A percentile compares a stretch with the other conserved stretches of the same genome.
These are phyloP conservation scores for Sebastes nivosus DNA, from an alignment of 2,797 vertebrate genomes.

Conservation along the genomic window DNA sequence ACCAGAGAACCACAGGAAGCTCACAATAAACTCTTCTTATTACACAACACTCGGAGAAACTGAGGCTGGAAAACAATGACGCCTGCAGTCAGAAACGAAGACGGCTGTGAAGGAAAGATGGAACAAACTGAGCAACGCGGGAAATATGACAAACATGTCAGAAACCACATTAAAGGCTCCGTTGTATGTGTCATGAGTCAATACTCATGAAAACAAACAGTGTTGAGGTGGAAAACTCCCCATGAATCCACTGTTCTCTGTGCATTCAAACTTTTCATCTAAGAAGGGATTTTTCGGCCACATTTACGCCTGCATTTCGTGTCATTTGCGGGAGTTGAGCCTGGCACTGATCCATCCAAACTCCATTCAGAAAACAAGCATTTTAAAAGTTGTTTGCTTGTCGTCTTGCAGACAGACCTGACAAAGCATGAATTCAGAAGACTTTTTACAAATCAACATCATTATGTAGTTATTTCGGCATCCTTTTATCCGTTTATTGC, in stretches of 20 bases:
- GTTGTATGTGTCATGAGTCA: neutral
- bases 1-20: constrained; percentile 31
- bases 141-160: neutral
- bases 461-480: too few relatives aligned
- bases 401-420: too few relatives aligned
- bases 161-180: neutral
- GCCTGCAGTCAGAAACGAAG: neutral
- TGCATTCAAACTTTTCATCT: neutral
- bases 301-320: neutral
- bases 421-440: too few relatives aligned
- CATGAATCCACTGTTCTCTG: neutral
- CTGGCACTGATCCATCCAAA: too few relatives aligned
- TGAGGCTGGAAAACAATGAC: constrained; percentile 20
- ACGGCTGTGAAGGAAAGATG: neutral
- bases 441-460: too few relatives aligned
- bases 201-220: neutral
- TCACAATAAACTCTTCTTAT: neutral
- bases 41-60: constrained; percentile 27
- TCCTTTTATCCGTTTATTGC: too few relatives aligned
- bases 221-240: neutral
- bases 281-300: neutral
- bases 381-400: too few relatives aligned
- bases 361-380: too few relatives aligned
- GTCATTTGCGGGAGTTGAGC: too few relatives aligned
- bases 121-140: neutral